A percentile compares a stretch with the other conserved stretches of the same genome.
Conservation (phyloP, 2,797 vertebrate species). For the Amblyraja radiata region DNA sequence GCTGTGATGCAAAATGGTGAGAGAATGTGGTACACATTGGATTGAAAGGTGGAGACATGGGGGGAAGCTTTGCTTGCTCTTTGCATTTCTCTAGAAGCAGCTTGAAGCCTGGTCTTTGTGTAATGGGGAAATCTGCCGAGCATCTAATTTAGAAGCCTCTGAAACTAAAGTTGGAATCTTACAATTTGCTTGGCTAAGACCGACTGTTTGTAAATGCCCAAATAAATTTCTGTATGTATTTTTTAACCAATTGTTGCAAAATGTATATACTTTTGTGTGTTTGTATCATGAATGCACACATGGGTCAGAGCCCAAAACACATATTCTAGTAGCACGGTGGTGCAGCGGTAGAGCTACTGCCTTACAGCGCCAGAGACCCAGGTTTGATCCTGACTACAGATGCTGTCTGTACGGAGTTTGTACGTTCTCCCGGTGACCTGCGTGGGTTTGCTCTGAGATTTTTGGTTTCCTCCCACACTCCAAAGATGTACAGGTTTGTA, state of each 20-base stretch:
- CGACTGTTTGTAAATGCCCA: neutral
- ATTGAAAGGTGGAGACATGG: neutral
- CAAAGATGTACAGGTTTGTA: no score
- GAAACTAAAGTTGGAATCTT: neutral
- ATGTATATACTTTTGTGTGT: neutral
- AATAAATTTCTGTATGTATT: slow-evolving; percentile 12
- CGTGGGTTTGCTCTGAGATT: no score
- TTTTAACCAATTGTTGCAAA: neutral
- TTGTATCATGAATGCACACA: neutral
- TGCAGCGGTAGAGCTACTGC: no score
- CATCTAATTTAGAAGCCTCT: neutral
- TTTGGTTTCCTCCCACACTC: no score
- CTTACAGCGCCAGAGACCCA: no score
- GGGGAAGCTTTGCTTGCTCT: neutral
- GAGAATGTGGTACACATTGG: neutral
- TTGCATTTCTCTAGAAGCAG: neutral
- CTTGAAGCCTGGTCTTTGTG: neutral
- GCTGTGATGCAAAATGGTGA: neutral
- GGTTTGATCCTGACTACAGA: no score
- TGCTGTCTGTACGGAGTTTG: no score
- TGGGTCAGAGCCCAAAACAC: neutral
- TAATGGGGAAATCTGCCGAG: neutral
- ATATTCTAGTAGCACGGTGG: no score
- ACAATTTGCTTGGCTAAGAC: neutral
- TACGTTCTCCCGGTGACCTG: no score